Base-by-base conservation (phyloP, 2,888 invertebrate species). In the Yponomeuta sedellus region DNA sequence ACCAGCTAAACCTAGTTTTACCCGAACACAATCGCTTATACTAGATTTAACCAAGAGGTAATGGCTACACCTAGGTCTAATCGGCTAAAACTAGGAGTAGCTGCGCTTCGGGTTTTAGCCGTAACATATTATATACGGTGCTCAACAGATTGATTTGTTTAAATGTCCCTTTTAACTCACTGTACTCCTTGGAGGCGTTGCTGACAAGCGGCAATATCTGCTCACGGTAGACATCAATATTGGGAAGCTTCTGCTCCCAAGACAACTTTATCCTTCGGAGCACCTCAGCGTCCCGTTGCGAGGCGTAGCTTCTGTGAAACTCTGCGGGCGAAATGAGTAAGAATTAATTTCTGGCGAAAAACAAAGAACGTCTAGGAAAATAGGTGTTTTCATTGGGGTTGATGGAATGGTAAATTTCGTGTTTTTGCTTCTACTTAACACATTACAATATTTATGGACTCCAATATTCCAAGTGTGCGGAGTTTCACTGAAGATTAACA, bases 231-330 rank as follows among this genome's bases (percentile, higher is more conserved):
- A 86, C 85, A 2, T 78, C 78, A 0, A 85, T 72, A 61, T 86
- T 75, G 2, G 91, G 90, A 19, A 92, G 72, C 67, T 90, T 88
- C 19, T 72, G 78, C 65, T 91, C 91, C 91, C 91, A 92, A 0
- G 91, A 89, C 10, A 72, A 68, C 70, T 91, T 91, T 84, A 92
- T 90, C 11, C 78, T 80, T 10, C 72, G 75, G 34, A 84, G 69
- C 0, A 75, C 75, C 10, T 79, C 79, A 68, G 84, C 85, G 61
- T 92, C 88, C 73, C 84, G 86, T 63, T 89, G 82, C 28, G 81
- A 79, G 0, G 86, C 86, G 62, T 89, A 72, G 61, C 80, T 83
- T 70, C 82, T 85, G 56, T 90, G 80, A 20, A 91, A 73, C 73
- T 89, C 91, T 91, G 79, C 68, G 10, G 70, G 71, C 64, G 44